Evolutionary conservation across 2,797 vertebrate genomes (phyloP).

Genomic region (Ambastaia sidthimunki): DNA sequence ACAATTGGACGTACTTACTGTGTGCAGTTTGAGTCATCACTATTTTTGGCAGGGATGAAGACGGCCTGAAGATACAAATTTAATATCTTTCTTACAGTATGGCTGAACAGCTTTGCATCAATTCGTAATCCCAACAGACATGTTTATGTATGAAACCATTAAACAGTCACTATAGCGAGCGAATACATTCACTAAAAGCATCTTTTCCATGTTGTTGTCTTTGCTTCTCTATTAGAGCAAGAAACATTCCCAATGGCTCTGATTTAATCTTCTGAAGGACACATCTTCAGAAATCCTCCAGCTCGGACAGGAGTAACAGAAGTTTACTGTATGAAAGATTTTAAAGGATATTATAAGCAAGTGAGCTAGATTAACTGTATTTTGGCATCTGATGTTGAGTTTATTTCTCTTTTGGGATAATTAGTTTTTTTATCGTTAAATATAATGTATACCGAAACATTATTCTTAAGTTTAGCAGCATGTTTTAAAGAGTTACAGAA

Average conservation of each 20-base stretch:
- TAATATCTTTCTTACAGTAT: not conserved
- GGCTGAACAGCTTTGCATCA: not conserved
- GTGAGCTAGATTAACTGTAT: not conserved
- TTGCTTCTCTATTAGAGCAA: not conserved
- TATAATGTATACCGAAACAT: too few relatives aligned
- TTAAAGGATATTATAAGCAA: not conserved
- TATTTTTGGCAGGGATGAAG: too few relatives aligned
- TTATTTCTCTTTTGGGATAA: not conserved
- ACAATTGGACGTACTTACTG: too few relatives aligned
- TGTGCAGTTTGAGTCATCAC: too few relatives aligned
- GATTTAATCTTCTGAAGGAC: too few relatives aligned
- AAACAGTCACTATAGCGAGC: slow-evolving; percentile 8
- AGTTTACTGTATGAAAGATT: slow-evolving; percentile 2
- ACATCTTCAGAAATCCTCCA: not conserved
- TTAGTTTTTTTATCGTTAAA: too few relatives aligned
- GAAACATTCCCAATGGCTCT: not conserved
- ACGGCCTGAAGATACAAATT: too few relatives aligned
- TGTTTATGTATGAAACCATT: not conserved
- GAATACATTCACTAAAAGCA: slow-evolving; percentile 3
- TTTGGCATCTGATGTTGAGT: not conserved
- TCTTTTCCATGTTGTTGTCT: not conserved
- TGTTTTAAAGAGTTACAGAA: too few relatives aligned
- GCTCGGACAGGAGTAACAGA: not conserved
- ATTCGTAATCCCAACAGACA: not conserved
- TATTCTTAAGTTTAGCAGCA: too few relatives aligned